Base-by-base conservation (phyloP, 1,140 invertebrate genomes). In the Hypothenemus hampei region DNA sequence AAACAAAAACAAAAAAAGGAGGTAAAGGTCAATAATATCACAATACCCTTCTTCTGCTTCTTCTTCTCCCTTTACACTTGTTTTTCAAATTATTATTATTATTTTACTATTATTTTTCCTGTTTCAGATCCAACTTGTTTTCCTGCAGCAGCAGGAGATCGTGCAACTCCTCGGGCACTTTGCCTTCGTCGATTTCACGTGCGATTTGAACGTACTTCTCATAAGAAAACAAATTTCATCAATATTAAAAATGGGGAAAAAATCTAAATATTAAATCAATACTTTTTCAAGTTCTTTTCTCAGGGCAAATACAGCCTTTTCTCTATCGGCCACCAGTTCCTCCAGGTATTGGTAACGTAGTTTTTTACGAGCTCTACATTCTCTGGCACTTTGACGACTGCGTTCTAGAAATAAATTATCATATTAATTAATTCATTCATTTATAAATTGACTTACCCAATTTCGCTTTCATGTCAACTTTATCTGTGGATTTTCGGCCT, bases 311-410 rank as follows among this genome's bases (percentile, higher is more conserved):
- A 97, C 93, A n/a, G 94, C 91, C 64, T 93, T 90, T 72, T 98
- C 95, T 55, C 94, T 77, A 71, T 95, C 91, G 1, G 86, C 79
- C 1, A 98, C 94, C 43, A 98, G 73, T 72, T 98, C 94, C 73
- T 98, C 95, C 46, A 98, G 77, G 72, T 98, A 98, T 73, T 98
- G 94, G 73, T 97, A 97, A 19, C 95, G 81, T 31, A 98, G 79
- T 69, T 98, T 98, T 76, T 98, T 98, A 31, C 95, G 79, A 26
- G 94, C 94, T 60, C 95, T 82, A 72, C 94, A 98, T 78, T 98
- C 95, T 64, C 94, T 80, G 57, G 95, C 95, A 78, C 92, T 96
- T 78, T 98, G 94, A 59, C 94, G 80, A 73, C 93, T 97, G 44
- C 93, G 81, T 75, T 98, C 94, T 91, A 70, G 21, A 49, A 43